Evolutionary conservation across 2,797 vertebrate genomes (phyloP).

Genomic region (Pangasius mekongensis): DNA sequence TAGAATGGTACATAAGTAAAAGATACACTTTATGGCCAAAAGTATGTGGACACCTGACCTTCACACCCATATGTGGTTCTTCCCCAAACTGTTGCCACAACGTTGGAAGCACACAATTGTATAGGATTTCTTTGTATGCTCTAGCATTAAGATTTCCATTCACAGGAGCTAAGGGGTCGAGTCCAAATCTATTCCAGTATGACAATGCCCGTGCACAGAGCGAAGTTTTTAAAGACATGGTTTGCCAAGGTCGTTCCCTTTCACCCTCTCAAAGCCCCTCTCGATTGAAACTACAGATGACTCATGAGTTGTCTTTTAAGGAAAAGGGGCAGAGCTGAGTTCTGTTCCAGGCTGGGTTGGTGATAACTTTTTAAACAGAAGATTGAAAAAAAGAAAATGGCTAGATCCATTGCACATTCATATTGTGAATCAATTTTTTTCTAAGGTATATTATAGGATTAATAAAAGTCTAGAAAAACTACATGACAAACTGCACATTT

Average conservation of each 20-base stretch:
- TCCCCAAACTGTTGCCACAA: not conserved
- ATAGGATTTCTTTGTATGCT: not conserved
- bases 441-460: not conserved
- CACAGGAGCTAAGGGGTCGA: not conserved
- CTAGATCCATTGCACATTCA: not conserved
- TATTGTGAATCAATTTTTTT: not conserved
- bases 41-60: not conserved
- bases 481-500: not conserved
- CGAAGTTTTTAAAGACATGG: not conserved
- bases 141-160: not conserved
- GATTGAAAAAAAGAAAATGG: not conserved
- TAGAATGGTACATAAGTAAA: not conserved
- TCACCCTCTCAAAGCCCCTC: not conserved
- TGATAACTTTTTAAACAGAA: not conserved
- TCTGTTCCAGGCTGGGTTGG: not conserved
- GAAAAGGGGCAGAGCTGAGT: not conserved
- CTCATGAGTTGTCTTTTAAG: not conserved
- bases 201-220: not conserved
- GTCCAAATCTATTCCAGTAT: not conserved
- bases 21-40: not conserved
- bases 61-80: not conserved
- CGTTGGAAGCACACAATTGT: not conserved
- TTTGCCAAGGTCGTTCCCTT: not conserved
- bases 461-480: not conserved
- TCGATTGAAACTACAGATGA: not conserved